Conservation (phyloP, 2,797 vertebrate species). For the Telmatherina bonti region DNA sequence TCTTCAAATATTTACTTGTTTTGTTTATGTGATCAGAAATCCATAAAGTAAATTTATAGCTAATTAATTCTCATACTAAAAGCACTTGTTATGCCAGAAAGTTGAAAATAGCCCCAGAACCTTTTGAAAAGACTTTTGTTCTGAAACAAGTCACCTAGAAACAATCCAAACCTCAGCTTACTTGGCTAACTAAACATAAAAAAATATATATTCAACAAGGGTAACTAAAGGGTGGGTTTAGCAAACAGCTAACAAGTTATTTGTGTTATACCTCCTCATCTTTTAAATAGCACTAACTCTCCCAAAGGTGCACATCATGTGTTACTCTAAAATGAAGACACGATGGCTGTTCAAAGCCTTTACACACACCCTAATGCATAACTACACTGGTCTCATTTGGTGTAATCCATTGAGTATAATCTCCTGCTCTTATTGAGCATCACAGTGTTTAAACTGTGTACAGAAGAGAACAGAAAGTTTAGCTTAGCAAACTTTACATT, state of each 20-base stretch:
- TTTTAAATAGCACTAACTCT: conserved; percentile 1
- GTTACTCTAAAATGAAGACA: no score
- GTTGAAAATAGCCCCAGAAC: neutral
- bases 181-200: neutral
- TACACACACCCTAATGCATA: neutral
- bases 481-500: conserved; percentile 18
- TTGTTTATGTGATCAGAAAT: neutral
- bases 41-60: neutral
- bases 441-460: conserved; percentile 4
- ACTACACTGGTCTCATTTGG: neutral
- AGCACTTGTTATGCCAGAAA: neutral
- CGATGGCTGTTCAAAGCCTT: no score
- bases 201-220: neutral
- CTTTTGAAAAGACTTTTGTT: neutral
- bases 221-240: conserved; percentile 4
- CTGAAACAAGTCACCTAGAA: no score
- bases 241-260: neutral
- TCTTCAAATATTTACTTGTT: no score
- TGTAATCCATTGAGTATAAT: conserved; percentile 12
- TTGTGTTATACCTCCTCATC: neutral
- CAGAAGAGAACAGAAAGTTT: neutral
- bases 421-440: conserved; percentile 10
- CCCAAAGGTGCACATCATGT: conserved; percentile 33
- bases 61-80: neutral
- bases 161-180: neutral